Evolutionary conservation across 35 echinoderm and acorn worm species (phyloP), one percentile per base, ranked within the genome.

Genomic region (Holothuria glaberrima): DNA sequence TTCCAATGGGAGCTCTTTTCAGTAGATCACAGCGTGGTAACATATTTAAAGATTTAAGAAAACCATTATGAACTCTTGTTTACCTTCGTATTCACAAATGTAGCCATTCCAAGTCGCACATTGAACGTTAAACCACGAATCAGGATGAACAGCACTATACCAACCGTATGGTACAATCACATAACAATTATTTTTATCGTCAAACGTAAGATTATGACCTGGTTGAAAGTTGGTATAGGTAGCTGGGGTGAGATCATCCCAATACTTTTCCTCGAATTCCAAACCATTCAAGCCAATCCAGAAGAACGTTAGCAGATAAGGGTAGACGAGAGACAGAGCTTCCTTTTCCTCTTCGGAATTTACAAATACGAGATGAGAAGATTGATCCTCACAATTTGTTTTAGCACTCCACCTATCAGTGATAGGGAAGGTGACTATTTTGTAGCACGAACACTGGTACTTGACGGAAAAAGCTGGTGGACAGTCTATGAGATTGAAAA

Each of bases 331-430:
- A 19, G 79, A 36, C 18, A 82, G 57, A 10, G 28, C 44, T 12
- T 82, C 79, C 50, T 26, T 50, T 48, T 82, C 79, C 26, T 82
- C 79, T 48, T 24, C 35, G 3, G n/a, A 29, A 9, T 82, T 48
- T 5, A 82, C 48, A 33, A 82, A 82, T 17, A 82, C 79, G 13
- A 82, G 79, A 60, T 82, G 79, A 27, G 48, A 58, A 59, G 79
- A 82, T 12, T 10, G 48, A 12, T 19, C 19, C 44, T 28, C 54
- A 19, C 79, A 82, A 14, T 59, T n/a, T 32, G 1, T 3, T 26
- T n/a, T 56, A 27, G 79, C 79, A 54, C 12, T 14, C 50, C 50
- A 54, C 48, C 48, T 19, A 22, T 25, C 21, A 9, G 17, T 26
- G 22, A 28, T 2, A 33, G 25, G n/a, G 48, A 48, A 60, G 22